Evolutionary conservation across 2,888 invertebrate species (phyloP).

Genomic region (Cosmorhoe ocellata): DNA sequence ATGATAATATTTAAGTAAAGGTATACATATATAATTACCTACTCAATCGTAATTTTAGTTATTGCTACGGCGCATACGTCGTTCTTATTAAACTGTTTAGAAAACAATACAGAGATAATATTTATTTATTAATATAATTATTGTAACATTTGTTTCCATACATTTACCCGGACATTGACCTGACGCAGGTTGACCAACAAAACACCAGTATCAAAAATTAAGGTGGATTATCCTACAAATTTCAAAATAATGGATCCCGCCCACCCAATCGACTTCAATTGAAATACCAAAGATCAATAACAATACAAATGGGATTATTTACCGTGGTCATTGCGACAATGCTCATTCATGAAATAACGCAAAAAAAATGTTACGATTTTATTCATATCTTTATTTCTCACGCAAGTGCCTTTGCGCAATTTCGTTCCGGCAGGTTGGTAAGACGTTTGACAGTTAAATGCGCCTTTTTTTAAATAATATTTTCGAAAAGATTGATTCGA

Average conservation of each 20-base stretch:
- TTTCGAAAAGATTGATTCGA: slow-evolving; percentile 75
- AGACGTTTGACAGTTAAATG: slow-evolving; percentile 45
- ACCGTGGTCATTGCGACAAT: slow-evolving; percentile 71
- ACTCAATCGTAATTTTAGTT: too few species aligned
- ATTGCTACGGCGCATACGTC: background rate
- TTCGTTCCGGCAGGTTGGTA: slow-evolving; percentile 62
- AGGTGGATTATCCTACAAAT: background rate
- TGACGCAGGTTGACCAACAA: too few species aligned
- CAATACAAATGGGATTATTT: slow-evolving; percentile 75
- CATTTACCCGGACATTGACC: too few species aligned
- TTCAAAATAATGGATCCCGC: slow-evolving; percentile 39
- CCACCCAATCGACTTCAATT: slow-evolving; percentile 41
- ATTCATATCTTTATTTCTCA: slow-evolving; percentile 49
- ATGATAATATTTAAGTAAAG: too few species aligned
- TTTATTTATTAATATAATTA: too few species aligned
- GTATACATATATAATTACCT: too few species aligned
- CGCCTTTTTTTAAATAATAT: slow-evolving; percentile 50
- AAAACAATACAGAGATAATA: too few species aligned
- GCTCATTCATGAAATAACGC: slow-evolving; percentile 59
- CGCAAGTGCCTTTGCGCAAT: slow-evolving; percentile 56
- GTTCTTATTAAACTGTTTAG: background rate
- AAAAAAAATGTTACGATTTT: slow-evolving; percentile 48
- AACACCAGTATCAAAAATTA: background rate
- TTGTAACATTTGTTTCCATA: too few species aligned
- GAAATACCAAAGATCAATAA: slow-evolving; percentile 48